Conservation (phyloP, 2,113 vertebrate genomes). For the Podocnemis expansa region DNA sequence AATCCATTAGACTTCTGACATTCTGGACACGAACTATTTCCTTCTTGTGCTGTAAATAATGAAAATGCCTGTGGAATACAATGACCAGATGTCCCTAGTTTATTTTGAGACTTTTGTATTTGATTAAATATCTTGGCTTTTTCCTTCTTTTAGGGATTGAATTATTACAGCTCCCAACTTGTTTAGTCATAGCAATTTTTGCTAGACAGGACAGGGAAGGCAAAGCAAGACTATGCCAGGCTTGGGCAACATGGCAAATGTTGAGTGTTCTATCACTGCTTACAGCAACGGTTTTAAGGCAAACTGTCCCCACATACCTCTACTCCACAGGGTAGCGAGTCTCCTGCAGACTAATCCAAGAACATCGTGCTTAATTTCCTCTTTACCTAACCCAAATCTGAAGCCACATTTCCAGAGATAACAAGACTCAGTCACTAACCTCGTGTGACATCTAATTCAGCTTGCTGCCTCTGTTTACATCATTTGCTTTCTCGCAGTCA, state of each 20-base stretch:
- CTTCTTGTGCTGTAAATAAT: neutral
- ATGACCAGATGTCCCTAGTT: neutral
- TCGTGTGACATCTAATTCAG: neutral
- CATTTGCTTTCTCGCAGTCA: neutral
- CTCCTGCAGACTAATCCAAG: neutral
- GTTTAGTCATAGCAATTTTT: neutral
- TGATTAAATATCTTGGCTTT: neutral
- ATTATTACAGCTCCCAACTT: neutral
- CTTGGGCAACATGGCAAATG: neutral
- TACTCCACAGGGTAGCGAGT: neutral
- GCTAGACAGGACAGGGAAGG: constrained; percentile 6
- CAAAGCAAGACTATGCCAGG: neutral
- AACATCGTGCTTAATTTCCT: neutral
- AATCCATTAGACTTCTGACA: neutral
- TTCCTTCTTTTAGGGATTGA: neutral
- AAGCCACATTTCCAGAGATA: neutral
- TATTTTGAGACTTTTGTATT: neutral
- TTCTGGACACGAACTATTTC: neutral
- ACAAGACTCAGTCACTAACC: neutral
- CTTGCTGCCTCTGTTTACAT: neutral
- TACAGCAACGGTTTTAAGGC: neutral
- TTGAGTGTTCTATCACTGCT: neutral
- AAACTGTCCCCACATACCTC: neutral
- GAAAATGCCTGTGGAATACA: neutral
- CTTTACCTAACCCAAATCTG: neutral